Evolutionary conservation across 2,797 vertebrate species (phyloP), one percentile per base, ranked within the genome.

Genomic region (Pangasius larnaudii): DNA sequence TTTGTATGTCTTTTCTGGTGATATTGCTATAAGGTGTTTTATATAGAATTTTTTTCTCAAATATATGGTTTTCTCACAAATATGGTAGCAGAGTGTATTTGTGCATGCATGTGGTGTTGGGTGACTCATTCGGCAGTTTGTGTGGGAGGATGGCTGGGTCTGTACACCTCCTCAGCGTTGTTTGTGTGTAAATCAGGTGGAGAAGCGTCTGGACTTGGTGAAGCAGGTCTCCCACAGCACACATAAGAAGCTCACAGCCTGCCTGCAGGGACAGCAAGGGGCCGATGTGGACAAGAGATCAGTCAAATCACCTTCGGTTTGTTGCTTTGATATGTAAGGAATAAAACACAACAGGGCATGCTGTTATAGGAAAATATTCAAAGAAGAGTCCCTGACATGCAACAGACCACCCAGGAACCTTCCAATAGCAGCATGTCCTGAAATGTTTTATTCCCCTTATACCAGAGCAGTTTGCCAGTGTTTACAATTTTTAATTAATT

Each of bases 211-310:
- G 95, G 98, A 99, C 93, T 94, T 99, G 93, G 98, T 99, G 92
- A 99, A 99, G 93, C 98, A 99, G 92, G 98, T 99, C 89, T 97
- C 97, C 36, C 98, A 99, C 94, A 98, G 98, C 96, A 99, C 98
- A 30, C 98, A 99, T 94, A 99, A 99, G 96, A 99, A 99, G 94
- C 96, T 99, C 91, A 97, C 97, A 0, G 98, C 97, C 85, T 99
- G 98, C 93, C 97, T 99, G 90, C 98, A 99, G 95, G 98, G 98
- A 90, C 98, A 99, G 94, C 98, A 99, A 91, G 98, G 98, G 6
- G 92, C 97, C 0, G 98, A 99, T 0, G 94, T 97, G 0, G 98
- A 99, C 94, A 99, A 99, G 93, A 97, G 96, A 95, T 98, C 98
- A 0, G 98, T 99, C 95, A 96, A 96, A 94, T 95, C 96, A 9